A percentile compares a stretch with the other conserved stretches of the same genome.
Conservation (phyloP, 2,113 vertebrate genomes). For the Oplegnathus fasciatus region DNA sequence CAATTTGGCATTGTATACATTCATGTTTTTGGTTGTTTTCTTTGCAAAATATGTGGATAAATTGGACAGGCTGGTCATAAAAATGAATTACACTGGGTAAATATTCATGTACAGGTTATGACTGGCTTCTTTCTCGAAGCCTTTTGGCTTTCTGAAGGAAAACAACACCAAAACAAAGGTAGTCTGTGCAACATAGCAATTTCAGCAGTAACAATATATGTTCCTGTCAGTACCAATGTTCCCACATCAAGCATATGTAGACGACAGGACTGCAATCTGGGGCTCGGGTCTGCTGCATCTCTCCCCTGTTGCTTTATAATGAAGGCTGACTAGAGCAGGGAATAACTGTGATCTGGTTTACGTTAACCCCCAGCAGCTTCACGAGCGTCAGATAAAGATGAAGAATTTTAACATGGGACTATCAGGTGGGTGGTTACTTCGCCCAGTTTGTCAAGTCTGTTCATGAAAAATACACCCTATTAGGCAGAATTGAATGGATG, state of each 20-base stretch:
- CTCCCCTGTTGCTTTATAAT: constrained; percentile 75
- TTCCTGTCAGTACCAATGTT: constrained; percentile 77
- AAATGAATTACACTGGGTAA: background rate
- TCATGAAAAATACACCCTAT: constrained; percentile 48
- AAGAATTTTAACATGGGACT: constrained; percentile 62
- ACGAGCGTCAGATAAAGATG: constrained; percentile 58
- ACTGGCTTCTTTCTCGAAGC: constrained; percentile 1
- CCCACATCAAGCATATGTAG: constrained; percentile 71
- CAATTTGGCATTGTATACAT: background rate
- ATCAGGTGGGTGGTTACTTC: constrained; percentile 47
- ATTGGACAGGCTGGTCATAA: background rate
- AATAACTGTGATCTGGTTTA: constrained; percentile 80
- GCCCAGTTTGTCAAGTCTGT: constrained; percentile 35
- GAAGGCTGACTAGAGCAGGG: constrained; percentile 78
- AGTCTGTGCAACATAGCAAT: constrained; percentile 60
- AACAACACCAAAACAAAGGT: constrained; percentile 61
- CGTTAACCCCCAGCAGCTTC: constrained; percentile 72
- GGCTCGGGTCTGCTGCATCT: constrained; percentile 77
- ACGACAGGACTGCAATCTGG: constrained; percentile 75
- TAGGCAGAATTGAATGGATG: constrained; percentile 52
- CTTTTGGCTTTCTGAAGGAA: constrained; percentile 7
- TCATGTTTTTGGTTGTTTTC: background rate
- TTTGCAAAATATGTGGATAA: background rate
- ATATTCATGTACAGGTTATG: constrained; percentile 3
- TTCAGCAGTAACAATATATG: constrained; percentile 66